Conservation (phyloP, 2,888 invertebrate species). For the Smittia aterrima region DNA sequence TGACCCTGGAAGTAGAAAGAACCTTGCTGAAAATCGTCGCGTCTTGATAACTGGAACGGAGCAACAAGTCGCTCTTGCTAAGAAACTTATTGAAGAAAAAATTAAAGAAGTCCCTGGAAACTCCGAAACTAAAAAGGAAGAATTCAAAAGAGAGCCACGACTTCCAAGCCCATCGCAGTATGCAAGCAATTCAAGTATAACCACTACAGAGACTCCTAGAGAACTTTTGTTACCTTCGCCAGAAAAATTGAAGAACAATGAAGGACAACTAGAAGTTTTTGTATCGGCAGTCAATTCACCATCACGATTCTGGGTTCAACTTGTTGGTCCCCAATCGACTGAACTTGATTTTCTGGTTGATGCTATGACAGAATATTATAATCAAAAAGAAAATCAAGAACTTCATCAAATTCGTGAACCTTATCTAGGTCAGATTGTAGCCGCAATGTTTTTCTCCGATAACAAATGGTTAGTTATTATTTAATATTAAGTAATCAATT, state of each 20-base stretch:
- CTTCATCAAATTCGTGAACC: slow-evolving; percentile 61
- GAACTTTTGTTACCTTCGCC: slow-evolving; percentile 47
- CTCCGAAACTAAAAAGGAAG: slow-evolving; percentile 47
- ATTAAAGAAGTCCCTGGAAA: slow-evolving; percentile 45
- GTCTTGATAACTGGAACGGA: slow-evolving; percentile 64
- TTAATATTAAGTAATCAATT: slow-evolving; percentile 59
- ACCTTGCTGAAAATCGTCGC: slow-evolving; percentile 48
- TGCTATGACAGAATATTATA: slow-evolving; percentile 81
- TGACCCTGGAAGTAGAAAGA: slow-evolving; percentile 53
- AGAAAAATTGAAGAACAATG: slow-evolving; percentile 50
- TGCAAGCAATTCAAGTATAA: slow-evolving; percentile 48
- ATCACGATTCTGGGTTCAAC: slow-evolving; percentile 81
- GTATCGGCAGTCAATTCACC: slow-evolving; percentile 83
- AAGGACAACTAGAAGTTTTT: slow-evolving; percentile 75
- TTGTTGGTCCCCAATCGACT: slow-evolving; percentile 69
- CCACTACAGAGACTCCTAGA: slow-evolving; percentile 50
- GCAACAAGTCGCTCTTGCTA: slow-evolving; percentile 72
- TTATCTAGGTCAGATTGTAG: slow-evolving; percentile 75
- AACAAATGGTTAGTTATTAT: slow-evolving; percentile 71
- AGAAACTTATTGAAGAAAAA: slow-evolving; percentile 67
- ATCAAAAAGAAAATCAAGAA: slow-evolving; percentile 61
- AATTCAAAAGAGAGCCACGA: slow-evolving; percentile 57
- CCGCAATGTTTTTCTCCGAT: slow-evolving; percentile 78
- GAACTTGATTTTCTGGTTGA: slow-evolving; percentile 76
- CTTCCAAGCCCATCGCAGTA: slow-evolving; percentile 46